Conservation (phyloP, 1,140 invertebrate species). For the Capitella teleta region DNA sequence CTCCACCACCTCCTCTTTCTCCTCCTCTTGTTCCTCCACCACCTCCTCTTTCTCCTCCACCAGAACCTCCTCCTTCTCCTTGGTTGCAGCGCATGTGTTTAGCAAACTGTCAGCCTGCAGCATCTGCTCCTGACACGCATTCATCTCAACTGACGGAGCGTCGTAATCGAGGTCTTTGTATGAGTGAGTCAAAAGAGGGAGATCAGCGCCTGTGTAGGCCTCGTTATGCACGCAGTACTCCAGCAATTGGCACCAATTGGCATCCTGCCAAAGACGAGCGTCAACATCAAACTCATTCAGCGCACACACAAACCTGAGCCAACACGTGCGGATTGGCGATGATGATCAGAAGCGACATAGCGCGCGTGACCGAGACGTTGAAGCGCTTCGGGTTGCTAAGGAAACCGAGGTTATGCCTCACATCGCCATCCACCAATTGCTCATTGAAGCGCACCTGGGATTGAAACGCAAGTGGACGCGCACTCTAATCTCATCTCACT, state of each 20-base stretch:
- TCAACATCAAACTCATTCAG: background rate
- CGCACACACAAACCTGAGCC: constrained; percentile 18
- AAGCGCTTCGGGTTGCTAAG: constrained; percentile 49
- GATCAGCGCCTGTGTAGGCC: background rate
- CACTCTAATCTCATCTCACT: constrained; percentile 36
- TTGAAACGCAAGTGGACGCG: background rate
- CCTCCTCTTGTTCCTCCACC: background rate
- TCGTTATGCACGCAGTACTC: background rate
- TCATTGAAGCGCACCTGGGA: constrained; percentile 35
- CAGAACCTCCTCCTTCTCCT: background rate
- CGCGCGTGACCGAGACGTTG: constrained; percentile 77
- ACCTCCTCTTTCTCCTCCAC: background rate
- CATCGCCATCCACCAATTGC: constrained; percentile 60
- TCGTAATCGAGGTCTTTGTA: background rate
- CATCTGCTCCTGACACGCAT: background rate
- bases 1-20: background rate
- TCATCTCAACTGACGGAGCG: background rate
- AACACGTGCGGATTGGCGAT: constrained; percentile 73
- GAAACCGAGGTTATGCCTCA: constrained; percentile 48
- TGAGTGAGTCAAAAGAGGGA: background rate
- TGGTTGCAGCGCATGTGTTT: background rate
- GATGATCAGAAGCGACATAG: constrained; percentile 63
- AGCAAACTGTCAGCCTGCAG: background rate
- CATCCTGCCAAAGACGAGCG: background rate
- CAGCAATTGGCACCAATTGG: background rate